Conservation (phyloP, 2,797 vertebrate genomes). For the Acanthornis magna region DNA sequence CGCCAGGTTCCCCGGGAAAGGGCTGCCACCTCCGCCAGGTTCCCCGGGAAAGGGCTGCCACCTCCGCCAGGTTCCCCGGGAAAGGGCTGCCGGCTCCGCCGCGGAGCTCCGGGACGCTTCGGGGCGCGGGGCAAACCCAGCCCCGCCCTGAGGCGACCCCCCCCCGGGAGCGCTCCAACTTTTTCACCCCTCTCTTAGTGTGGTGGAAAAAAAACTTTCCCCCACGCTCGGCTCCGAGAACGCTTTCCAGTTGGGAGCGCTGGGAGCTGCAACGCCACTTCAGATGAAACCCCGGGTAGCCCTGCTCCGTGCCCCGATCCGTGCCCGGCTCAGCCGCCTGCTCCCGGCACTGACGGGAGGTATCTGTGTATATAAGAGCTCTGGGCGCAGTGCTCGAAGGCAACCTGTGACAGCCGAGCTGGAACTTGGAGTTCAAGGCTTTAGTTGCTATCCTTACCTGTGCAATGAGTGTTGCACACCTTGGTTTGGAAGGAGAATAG, state of each 20-base stretch:
- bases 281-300: not conserved
- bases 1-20: too few relatives aligned
- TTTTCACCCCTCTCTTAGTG: not conserved
- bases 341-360: not conserved
- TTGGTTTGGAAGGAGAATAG: not conserved
- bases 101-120: accelerated
- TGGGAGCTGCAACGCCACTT: not conserved
- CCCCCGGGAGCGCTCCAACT: not conserved
- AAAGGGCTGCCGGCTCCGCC: not conserved
- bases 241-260: accelerated
- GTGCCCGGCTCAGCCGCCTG: too few relatives aligned
- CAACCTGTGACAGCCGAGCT: not conserved
- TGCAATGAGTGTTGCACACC: accelerated
- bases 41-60: not conserved
- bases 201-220: not conserved
- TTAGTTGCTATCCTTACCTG: not conserved
- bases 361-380: accelerated
- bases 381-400: not conserved
- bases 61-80: too few relatives aligned
- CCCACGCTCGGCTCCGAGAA: too few relatives aligned
- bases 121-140: not conserved
- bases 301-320: not conserved
- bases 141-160: not conserved
- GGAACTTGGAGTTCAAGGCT: not conserved
- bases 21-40: not conserved